Percentiles rank a stretch among this genome's conserved stretches.
phyloP scores from a whole-genome alignment of 1,140 invertebrate genomes.

The Aphelinus certus region DNA sequence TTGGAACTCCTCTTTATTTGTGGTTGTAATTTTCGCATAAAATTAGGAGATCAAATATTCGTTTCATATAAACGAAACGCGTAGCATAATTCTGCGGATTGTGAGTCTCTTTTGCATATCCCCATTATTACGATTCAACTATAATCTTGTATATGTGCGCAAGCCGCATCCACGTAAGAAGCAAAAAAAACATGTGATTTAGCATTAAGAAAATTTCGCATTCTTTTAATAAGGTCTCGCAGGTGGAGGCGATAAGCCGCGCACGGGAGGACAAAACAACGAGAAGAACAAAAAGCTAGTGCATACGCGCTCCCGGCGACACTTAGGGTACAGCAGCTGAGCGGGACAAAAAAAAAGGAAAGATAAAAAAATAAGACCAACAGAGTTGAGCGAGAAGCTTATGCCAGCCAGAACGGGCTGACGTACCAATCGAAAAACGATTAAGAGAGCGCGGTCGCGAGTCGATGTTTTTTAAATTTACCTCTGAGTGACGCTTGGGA shows the following conservation, averaged over 20 bases:
- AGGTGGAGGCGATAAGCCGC: slow-evolving; percentile 1
- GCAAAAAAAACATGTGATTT: too few species aligned
- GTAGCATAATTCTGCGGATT: too few species aligned
- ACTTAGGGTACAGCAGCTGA: neutral
- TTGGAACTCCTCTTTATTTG: too few species aligned
- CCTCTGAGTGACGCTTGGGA: neutral
- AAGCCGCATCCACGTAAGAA: too few species aligned
- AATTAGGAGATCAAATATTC: too few species aligned
- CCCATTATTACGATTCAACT: too few species aligned
- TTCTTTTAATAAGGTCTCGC: too few species aligned
- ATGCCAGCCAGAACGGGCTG: neutral
- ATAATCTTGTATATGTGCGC: too few species aligned
- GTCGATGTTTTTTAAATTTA: slow-evolving; percentile 10
- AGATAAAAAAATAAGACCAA: neutral
- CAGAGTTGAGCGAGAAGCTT: neutral
- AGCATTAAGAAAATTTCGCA: too few species aligned
- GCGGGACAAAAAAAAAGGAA: slow-evolving; percentile 4
- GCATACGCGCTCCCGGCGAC: neutral
- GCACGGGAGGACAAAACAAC: neutral
- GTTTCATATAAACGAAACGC: too few species aligned
- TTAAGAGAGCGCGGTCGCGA: neutral
- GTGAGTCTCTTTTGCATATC: too few species aligned
- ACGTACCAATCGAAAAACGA: slow-evolving; percentile 19
- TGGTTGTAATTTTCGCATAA: too few species aligned
- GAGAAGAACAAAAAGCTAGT: neutral